These are phyloP conservation scores for Selenia dentaria DNA, from an alignment of 2,888 invertebrate genomes.

Conservation along the genomic window DNA sequence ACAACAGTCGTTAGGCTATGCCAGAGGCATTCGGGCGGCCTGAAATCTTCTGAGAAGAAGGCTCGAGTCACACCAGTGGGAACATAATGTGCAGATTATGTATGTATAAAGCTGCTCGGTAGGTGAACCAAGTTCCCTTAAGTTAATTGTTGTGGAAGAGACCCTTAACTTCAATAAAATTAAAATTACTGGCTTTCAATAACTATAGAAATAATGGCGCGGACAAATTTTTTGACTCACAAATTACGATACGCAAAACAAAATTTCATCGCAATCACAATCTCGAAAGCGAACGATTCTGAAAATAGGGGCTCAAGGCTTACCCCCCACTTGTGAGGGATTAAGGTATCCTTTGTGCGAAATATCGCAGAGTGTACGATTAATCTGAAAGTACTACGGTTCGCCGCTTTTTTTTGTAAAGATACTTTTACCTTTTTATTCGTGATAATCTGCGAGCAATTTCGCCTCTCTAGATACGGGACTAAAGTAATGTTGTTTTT, in stretches of 20 bases:
- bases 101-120: too few relatives aligned
- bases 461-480: slow-evolving; percentile 30
- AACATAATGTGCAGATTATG: too few relatives aligned
- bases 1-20: too few relatives aligned
- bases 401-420: slow-evolving; percentile 39
- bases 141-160: too few relatives aligned
- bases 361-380: slow-evolving; percentile 81
- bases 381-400: slow-evolving; percentile 72
- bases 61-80: too few relatives aligned
- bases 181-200: too few relatives aligned
- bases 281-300: slow-evolving; percentile 14
- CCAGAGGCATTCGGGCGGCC: too few relatives aligned
- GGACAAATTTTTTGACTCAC: neutral
- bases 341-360: slow-evolving; percentile 82
- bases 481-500: slow-evolving; percentile 15
- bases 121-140: too few relatives aligned
- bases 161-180: too few relatives aligned
- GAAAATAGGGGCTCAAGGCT: slow-evolving; percentile 36
- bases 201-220: too few relatives aligned
- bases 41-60: too few relatives aligned
- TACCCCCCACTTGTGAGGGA: slow-evolving; percentile 78
- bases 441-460: slow-evolving; percentile 66
- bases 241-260: neutral
- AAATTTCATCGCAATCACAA: slow-evolving; percentile 2
- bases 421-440: slow-evolving; percentile 50